Evolutionary conservation across 2,888 invertebrate genomes (phyloP).

Genomic region (Pyrrhosoma nymphula): DNA sequence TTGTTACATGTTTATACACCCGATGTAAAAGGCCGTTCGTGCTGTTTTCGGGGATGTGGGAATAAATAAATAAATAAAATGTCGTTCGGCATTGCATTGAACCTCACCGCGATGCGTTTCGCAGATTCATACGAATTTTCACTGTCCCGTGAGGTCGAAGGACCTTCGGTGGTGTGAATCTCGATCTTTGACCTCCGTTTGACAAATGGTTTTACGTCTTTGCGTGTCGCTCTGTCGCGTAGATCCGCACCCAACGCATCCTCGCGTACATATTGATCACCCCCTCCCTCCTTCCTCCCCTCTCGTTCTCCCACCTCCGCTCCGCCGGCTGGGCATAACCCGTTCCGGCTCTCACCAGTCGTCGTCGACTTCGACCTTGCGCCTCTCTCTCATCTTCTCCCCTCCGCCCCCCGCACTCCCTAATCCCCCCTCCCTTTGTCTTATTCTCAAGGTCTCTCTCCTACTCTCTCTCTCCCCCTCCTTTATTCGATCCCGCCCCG

Average conservation of each 20-base stretch:
- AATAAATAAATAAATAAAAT: too few species aligned
- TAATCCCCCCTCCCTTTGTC: conserved; percentile 68
- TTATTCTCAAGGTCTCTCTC: conserved; percentile 70
- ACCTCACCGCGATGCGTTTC: too few species aligned
- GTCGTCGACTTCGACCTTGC: conserved; percentile 75
- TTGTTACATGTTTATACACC: too few species aligned
- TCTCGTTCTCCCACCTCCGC: conserved; percentile 64
- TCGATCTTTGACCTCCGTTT: too few species aligned
- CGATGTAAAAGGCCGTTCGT: too few species aligned
- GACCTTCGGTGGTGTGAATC: too few species aligned
- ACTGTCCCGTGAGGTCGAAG: too few species aligned
- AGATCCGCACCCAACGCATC: background rate
- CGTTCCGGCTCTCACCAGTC: conserved; percentile 72
- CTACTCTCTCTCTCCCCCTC: conserved; percentile 49
- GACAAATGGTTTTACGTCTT: too few species aligned
- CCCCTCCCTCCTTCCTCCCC: conserved; percentile 68
- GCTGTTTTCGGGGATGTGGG: too few species aligned
- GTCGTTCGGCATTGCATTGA: too few species aligned
- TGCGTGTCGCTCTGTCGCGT: too few species aligned
- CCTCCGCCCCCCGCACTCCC: conserved; percentile 73
- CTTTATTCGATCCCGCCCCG: background rate
- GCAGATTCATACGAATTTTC: too few species aligned
- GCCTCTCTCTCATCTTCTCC: conserved; percentile 72
- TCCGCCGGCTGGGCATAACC: background rate
- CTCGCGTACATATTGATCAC: conserved; percentile 69